Conservation (phyloP, 2,113 vertebrate species). For the Lagopus muta region DNA sequence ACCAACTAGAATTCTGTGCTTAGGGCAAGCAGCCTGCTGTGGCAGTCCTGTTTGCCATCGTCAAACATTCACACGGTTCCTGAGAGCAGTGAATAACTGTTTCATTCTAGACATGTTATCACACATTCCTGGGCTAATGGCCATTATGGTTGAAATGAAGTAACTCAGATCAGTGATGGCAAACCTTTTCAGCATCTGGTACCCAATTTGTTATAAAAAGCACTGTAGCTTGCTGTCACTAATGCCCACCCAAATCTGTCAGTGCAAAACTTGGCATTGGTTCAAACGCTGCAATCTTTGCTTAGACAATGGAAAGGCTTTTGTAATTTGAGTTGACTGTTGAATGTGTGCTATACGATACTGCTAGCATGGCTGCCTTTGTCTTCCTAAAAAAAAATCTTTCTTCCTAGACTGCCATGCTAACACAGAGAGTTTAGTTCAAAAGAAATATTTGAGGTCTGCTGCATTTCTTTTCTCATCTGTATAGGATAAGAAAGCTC, state of each 20-base stretch:
- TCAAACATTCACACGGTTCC: background rate
- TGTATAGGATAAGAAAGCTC: background rate
- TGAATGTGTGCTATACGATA: background rate
- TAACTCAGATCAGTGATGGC: background rate
- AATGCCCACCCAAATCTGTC: background rate
- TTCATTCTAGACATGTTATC: background rate
- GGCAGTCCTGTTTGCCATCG: background rate
- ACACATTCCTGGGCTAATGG: background rate
- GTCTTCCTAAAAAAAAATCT: background rate
- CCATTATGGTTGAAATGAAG: background rate
- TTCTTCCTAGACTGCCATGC: background rate
- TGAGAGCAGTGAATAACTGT: background rate
- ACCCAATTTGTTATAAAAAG: background rate
- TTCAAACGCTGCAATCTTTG: background rate
- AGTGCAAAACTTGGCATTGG: background rate
- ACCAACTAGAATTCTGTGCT: background rate
- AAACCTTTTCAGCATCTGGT: background rate
- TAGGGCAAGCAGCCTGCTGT: background rate
- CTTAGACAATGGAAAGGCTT: constrained; percentile 17
- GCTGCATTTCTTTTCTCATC: background rate
- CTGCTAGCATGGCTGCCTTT: background rate
- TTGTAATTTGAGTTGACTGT: constrained; percentile 28
- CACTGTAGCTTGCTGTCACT: background rate
- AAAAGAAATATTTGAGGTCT: background rate
- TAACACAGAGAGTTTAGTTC: background rate